phyloP scores from a whole-genome alignment of 1,140 invertebrate species.

The Drosophila mauritiana region DNA sequence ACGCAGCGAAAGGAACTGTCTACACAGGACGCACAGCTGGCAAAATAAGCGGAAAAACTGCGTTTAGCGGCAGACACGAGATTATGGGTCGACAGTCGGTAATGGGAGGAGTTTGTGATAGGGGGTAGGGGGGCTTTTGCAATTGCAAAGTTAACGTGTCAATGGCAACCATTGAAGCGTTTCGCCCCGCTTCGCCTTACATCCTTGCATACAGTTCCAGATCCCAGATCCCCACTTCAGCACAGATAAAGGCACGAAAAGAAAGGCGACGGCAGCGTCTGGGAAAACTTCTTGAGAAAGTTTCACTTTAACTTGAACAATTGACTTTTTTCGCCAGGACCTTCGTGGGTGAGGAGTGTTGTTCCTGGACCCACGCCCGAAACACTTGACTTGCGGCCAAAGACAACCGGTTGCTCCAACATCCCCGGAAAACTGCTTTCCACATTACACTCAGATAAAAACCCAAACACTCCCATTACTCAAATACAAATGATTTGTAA shows the following conservation, averaged over 20 bases:
- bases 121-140: constrained; percentile 21
- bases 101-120: not conserved
- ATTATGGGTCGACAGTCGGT: constrained; percentile 4
- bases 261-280: constrained; percentile 63
- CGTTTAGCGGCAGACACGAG: constrained; percentile 70
- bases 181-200: not conserved
- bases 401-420: constrained; percentile 60
- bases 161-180: constrained; percentile 70
- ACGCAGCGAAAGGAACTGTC: constrained; percentile 70
- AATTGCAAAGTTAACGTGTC: constrained; percentile 82
- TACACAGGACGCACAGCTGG: constrained; percentile 68
- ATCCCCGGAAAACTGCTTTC: constrained; percentile 3
- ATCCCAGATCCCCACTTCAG: constrained; percentile 7
- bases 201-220: not conserved
- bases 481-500: too few species aligned
- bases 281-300: constrained; percentile 77
- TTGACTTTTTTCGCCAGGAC: constrained; percentile 55
- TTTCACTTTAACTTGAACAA: constrained; percentile 81
- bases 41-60: constrained; percentile 74
- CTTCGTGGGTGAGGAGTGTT: constrained; percentile 26
- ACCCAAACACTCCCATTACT: too few species aligned
- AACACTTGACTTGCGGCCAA: constrained; percentile 69
- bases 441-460: not conserved
- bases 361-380: constrained; percentile 29
- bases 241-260: constrained; percentile 70